Evolutionary conservation across 2,113 vertebrate genomes (phyloP).

Genomic region (Dasyurus viverrinus): DNA sequence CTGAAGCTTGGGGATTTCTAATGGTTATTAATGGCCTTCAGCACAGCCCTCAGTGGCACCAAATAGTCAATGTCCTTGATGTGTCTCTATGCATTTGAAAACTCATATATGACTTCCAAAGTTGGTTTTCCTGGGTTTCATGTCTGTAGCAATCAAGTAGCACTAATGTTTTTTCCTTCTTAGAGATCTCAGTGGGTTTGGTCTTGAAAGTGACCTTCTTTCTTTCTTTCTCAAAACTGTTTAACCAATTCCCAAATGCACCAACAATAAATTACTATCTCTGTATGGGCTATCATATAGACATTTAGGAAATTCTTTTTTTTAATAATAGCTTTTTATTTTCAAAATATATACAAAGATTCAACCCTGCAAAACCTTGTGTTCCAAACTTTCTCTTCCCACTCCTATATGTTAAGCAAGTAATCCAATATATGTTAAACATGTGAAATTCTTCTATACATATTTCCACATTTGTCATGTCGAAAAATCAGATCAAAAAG

Average conservation of each 20-base stretch:
- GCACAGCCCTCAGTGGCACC: background rate
- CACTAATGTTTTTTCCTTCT: background rate
- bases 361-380: too few species aligned
- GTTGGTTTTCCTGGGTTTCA: background rate
- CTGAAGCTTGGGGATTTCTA: background rate
- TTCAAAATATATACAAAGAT: too few species aligned
- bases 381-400: too few species aligned
- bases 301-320: background rate
- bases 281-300: background rate
- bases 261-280: background rate
- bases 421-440: too few species aligned
- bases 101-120: background rate
- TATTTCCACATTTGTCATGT: too few species aligned
- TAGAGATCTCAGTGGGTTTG: background rate
- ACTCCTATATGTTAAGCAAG: too few species aligned
- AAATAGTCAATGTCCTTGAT: background rate
- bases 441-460: too few species aligned
- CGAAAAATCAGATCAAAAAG: too few species aligned
- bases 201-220: too few species aligned
- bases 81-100: background rate
- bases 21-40: too few species aligned
- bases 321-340: too few species aligned
- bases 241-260: background rate
- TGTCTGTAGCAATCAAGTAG: background rate
- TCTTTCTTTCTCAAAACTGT: background rate